These are phyloP conservation scores for Nymphalis urticae DNA, from an alignment of 2,888 invertebrate genomes.

Conservation along the genomic window DNA sequence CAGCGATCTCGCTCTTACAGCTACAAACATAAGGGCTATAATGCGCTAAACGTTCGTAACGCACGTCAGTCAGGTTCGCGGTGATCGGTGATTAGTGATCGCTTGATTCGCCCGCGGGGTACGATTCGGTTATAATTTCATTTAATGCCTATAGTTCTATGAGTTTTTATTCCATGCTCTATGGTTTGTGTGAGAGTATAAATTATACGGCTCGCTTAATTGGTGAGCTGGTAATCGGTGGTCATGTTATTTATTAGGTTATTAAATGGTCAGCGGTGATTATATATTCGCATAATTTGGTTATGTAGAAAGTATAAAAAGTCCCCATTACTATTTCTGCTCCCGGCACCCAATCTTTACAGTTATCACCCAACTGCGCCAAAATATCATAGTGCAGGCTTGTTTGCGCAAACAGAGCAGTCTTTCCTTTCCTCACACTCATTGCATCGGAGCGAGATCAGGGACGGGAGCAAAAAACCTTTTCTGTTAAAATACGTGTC, in stretches of 20 bases:
- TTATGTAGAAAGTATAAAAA: background rate
- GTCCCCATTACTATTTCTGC: too few species aligned
- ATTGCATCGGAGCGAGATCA: too few species aligned
- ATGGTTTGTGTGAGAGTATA: conserved; percentile 11
- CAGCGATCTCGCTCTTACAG: background rate
- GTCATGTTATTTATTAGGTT: conserved; percentile 3
- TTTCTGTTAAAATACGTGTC: too few species aligned
- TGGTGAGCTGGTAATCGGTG: conserved; percentile 17
- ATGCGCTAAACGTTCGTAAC: background rate
- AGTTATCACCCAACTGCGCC: too few species aligned
- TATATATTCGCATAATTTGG: background rate
- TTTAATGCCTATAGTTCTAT: conserved; percentile 32
- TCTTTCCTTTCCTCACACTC: too few species aligned
- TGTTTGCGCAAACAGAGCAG: too few species aligned
- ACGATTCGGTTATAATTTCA: conserved; percentile 31
- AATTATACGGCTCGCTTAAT: conserved; percentile 21
- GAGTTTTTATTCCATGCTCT: conserved; percentile 29
- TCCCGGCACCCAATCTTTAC: too few species aligned
- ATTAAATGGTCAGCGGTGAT: conserved; percentile 3
- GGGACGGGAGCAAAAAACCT: too few species aligned
- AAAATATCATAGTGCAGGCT: too few species aligned
- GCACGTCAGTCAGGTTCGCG: conserved; percentile 13
- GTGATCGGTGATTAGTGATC: conserved; percentile 25
- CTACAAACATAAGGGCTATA: background rate
- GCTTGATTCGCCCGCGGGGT: conserved; percentile 22